Evolutionary conservation across 2,888 invertebrate species (phyloP).

Genomic region (Apantesis nais): DNA sequence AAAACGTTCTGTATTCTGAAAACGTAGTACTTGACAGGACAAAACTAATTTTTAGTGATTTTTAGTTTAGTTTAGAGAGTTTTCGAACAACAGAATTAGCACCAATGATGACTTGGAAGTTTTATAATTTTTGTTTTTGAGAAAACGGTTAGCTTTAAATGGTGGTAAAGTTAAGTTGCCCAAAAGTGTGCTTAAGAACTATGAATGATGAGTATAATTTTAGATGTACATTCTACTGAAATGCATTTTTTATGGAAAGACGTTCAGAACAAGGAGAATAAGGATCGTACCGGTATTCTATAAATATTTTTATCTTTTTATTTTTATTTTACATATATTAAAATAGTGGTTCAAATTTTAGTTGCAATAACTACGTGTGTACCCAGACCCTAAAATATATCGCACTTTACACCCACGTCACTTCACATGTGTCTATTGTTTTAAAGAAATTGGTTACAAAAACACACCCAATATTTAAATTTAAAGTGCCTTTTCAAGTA

Average conservation of each 20-base stretch:
- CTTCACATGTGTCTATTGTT: background rate
- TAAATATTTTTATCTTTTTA: no score
- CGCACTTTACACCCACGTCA: background rate
- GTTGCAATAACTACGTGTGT: background rate
- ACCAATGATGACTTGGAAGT: background rate
- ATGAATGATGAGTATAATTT: background rate
- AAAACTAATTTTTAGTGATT: no score
- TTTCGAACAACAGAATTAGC: no score
- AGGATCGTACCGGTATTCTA: background rate
- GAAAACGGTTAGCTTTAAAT: background rate
- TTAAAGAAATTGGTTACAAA: background rate
- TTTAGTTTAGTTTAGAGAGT: no score
- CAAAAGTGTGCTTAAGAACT: background rate
- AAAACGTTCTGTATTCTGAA: no score
- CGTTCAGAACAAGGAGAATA: background rate
- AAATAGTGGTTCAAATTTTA: background rate
- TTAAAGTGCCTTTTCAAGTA: slow-evolving; percentile 8
- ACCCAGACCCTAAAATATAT: background rate
- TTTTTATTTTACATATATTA: background rate
- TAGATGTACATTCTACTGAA: background rate
- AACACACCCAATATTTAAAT: slow-evolving; percentile 5
- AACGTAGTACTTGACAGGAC: no score
- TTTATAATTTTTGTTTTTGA: background rate
- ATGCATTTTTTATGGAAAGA: background rate
- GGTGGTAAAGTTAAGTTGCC: background rate